These are phyloP conservation scores for Corythoichthys haematopterus DNA, from an alignment of 2,113 vertebrate genomes.

Conservation along the genomic window DNA sequence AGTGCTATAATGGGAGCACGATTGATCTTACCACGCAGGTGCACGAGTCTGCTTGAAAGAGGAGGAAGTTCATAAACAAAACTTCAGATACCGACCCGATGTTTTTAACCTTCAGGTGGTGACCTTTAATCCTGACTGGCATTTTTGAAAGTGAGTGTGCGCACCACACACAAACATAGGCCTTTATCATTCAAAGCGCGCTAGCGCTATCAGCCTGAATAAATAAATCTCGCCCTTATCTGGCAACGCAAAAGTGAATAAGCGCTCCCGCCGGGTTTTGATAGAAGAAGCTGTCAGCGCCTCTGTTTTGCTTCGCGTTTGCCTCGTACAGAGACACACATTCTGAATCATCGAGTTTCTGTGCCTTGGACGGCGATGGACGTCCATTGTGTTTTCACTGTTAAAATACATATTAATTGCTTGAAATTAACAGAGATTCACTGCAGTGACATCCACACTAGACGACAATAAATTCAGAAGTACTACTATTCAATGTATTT, in stretches of 20 bases:
- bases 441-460: too few relatives aligned
- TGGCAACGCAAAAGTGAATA: constrained; percentile 50
- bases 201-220: constrained; percentile 61
- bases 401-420: too few relatives aligned
- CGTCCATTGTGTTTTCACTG: too few relatives aligned
- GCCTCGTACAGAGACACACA: constrained; percentile 39
- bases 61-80: constrained; percentile 26
- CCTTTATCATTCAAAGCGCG: constrained; percentile 59
- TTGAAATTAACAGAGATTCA: too few relatives aligned
- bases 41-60: constrained; percentile 1
- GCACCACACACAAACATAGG: constrained; percentile 27
- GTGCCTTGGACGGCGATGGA: too few relatives aligned
- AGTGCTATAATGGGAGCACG: constrained; percentile 26
- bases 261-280: constrained; percentile 52
- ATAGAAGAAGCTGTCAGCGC: constrained; percentile 65
- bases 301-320: constrained; percentile 60
- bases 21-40: constrained; percentile 40
- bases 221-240: constrained; percentile 67
- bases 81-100: constrained; percentile 27
- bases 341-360: too few relatives aligned
- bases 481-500: too few relatives aligned
- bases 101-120: constrained; percentile 36
- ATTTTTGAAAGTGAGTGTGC: constrained; percentile 27
- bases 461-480: too few relatives aligned
- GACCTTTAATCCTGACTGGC: constrained; percentile 67